Base-by-base conservation (phyloP, 2,113 vertebrate genomes). In the Stigmatopora argus region DNA sequence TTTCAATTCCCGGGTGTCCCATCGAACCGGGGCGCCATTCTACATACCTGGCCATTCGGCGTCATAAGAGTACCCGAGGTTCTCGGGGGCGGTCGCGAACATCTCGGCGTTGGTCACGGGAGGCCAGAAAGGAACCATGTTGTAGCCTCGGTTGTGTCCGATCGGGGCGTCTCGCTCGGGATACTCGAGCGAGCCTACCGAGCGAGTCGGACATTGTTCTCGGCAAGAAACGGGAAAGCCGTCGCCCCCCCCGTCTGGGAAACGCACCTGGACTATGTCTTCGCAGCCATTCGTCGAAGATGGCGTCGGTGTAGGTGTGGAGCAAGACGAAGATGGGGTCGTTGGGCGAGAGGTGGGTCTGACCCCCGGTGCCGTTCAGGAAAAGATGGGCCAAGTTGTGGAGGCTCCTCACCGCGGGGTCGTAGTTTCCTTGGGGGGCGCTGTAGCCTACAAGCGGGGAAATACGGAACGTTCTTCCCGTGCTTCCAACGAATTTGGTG, bases 71-170 rank as follows among this genome's bases (percentile, higher is more conserved):
- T 99, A 99, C 23, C 97, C 97, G 0, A 99, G 83, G 66, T 94
- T 96, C 64, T 95, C 94, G 14, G 94, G 90, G 47, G 97, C 96
- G 0, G 92, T 86, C 47, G 93, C 68, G 84, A 98, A 99, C 96
- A 99, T 98, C 82, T 98, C 95, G 2, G 89, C 91, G 26, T 95
- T 98, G 18, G 92, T 94, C 53, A 99, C 82, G 0, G 97, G 97
- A 61, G 97, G 97, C 97, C 97, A 99, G 81, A 99, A 99, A 10
- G 97, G 96, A 5, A 99, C 97, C 95, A 99, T 98, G 77, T 98
- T 96, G 73, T 93, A 98, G 65, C 89, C 89, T 45, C 94, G 85
- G 67, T 99, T 99, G 69, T 99, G 97, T 67, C 97, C 97, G 46
- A 99, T 98, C 18, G 97, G 97, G 13, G 97, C 93, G n/a, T 98